Evolutionary conservation across 2,888 invertebrate species (phyloP).

Genomic region (Ophioninae sp.): DNA sequence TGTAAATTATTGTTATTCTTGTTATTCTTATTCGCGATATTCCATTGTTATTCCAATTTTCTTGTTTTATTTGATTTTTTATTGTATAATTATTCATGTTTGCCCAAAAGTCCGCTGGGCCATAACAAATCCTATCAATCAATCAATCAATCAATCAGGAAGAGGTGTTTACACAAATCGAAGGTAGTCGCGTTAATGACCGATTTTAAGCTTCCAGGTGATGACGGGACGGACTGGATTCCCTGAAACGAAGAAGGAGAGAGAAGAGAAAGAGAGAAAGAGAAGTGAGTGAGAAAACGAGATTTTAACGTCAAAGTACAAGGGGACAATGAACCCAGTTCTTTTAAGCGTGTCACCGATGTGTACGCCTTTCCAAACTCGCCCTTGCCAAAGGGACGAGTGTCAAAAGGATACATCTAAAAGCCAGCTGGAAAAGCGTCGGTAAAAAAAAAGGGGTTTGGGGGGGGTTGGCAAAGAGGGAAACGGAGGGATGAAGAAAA

Average conservation of each 20-base stretch:
- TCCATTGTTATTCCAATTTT: too few relatives aligned
- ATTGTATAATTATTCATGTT: too few relatives aligned
- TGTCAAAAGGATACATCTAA: constrained; percentile 44
- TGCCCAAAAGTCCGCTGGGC: too few relatives aligned
- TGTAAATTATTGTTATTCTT: too few relatives aligned
- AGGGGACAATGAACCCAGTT: constrained; percentile 53
- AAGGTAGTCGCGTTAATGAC: constrained; percentile 72
- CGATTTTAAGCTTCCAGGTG: constrained; percentile 73
- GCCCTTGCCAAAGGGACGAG: constrained; percentile 36
- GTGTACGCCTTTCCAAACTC: constrained; percentile 29
- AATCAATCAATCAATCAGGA: too few relatives aligned
- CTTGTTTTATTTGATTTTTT: too few relatives aligned
- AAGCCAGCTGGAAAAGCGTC: constrained; percentile 22
- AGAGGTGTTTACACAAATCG: background rate
- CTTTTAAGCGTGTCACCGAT: constrained; percentile 24
- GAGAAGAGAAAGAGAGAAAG: background rate
- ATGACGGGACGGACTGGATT: constrained; percentile 64
- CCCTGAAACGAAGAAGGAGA: background rate
- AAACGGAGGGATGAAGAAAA: background rate
- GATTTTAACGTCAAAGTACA: constrained; percentile 13
- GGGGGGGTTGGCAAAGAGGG: background rate
- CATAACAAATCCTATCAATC: too few relatives aligned
- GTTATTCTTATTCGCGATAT: too few relatives aligned
- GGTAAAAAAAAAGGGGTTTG: background rate
- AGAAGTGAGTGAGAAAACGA: constrained; percentile 2